phyloP scores from a whole-genome alignment of 2,888 invertebrate species.

The Rambutsinella grinnellia region DNA sequence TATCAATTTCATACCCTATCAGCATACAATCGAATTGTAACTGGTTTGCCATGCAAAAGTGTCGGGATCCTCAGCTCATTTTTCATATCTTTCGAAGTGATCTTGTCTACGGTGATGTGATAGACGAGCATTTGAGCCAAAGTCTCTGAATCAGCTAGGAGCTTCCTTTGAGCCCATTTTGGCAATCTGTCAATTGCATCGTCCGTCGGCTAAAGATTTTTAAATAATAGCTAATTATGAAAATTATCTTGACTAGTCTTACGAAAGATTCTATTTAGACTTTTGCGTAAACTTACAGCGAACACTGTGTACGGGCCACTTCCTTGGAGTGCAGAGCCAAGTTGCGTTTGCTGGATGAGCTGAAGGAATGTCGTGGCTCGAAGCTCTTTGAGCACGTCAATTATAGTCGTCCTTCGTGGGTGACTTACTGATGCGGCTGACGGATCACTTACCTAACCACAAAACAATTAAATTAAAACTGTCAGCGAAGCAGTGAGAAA shows the following conservation, averaged over 20 bases:
- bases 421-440: conserved; percentile 62
- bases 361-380: conserved; percentile 66
- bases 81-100: conserved; percentile 66
- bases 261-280: too few relatives aligned
- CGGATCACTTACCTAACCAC: conserved; percentile 62
- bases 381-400: conserved; percentile 65
- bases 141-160: conserved; percentile 64
- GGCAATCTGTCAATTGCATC: conserved; percentile 66
- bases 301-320: conserved; percentile 66
- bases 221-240: too few relatives aligned
- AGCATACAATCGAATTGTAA: conserved; percentile 65
- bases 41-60: conserved; percentile 63
- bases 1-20: conserved; percentile 55
- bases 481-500: too few relatives aligned
- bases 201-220: conserved; percentile 66
- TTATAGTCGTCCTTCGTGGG: conserved; percentile 65
- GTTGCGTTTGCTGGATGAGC: conserved; percentile 65
- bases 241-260: too few relatives aligned
- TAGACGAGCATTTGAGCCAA: conserved; percentile 66
- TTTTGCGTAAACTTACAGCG: too few relatives aligned
- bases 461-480: too few relatives aligned
- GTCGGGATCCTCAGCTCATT: conserved; percentile 66
- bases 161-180: conserved; percentile 65
- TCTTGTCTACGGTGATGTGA: conserved; percentile 66
- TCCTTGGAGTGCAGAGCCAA: conserved; percentile 65